A percentile compares a stretch with the other conserved stretches of the same genome.
phyloP scores from a whole-genome alignment of 2,797 vertebrate genomes.

The Crocidura indochinensis region DNA sequence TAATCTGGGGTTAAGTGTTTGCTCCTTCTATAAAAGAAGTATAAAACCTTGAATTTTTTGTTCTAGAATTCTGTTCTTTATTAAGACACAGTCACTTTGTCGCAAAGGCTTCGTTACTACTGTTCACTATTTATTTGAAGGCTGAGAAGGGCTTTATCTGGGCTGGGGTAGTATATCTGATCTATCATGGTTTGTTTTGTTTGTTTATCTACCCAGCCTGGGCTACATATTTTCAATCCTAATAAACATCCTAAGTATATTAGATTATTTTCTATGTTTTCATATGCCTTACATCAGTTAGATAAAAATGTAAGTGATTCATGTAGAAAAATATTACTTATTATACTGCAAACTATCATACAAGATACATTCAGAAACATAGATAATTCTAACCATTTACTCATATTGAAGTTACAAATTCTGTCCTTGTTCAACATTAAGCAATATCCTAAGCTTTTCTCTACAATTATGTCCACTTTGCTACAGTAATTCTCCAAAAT shows the following conservation, averaged over 20 bases:
- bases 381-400: constrained; percentile 2
- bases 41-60: too few species aligned
- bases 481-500: not conserved
- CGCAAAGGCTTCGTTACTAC: not conserved
- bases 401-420: not conserved
- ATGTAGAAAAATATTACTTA: constrained; percentile 21
- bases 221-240: not conserved
- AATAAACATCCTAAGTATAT: not conserved
- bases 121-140: not conserved
- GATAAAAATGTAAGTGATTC: not conserved
- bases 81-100: not conserved
- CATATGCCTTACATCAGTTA: not conserved
- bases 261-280: not conserved
- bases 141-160: too few species aligned
- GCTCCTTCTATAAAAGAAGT: too few species aligned
- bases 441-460: not conserved
- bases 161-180: not conserved
- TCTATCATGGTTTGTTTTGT: not conserved
- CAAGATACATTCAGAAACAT: not conserved
- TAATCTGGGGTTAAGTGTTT: too few species aligned
- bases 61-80: not conserved
- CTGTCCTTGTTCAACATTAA: not conserved
- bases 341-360: not conserved
- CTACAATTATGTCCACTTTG: not conserved
- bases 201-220: not conserved